These are phyloP conservation scores for Mallateleia sp. DNA, from an alignment of 2,888 invertebrate species.

Conservation along the genomic window DNA sequence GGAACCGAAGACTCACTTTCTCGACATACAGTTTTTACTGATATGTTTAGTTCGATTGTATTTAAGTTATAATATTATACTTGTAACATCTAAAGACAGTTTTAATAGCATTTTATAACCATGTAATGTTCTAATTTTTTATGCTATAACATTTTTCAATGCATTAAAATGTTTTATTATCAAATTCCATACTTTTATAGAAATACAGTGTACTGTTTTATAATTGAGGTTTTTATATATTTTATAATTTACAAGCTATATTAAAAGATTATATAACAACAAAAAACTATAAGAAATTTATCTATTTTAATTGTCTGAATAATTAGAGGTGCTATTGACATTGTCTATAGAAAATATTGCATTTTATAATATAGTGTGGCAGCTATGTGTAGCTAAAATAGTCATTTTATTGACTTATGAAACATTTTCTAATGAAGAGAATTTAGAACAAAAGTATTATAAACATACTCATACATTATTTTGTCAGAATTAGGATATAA, in stretches of 20 bases:
- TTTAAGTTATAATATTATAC: slow-evolving; percentile 11
- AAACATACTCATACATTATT: slow-evolving; percentile 31
- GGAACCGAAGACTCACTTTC: slow-evolving; percentile 3
- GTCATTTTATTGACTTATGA: slow-evolving; percentile 20
- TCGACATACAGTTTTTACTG: slow-evolving; percentile 16
- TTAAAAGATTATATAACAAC: background rate
- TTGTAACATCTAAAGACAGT: slow-evolving; percentile 5
- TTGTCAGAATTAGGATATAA: background rate
- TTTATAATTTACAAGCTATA: too few species aligned
- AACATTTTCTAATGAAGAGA: slow-evolving; percentile 12
- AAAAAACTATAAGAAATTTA: too few species aligned
- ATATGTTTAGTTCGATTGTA: slow-evolving; percentile 18
- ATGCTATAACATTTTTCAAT: too few species aligned
- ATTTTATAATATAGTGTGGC: slow-evolving; percentile 22
- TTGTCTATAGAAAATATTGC: slow-evolving; percentile 22
- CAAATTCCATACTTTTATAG: too few species aligned
- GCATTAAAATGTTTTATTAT: too few species aligned
- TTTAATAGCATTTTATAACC: background rate
- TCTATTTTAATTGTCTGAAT: too few species aligned
- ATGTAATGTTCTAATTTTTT: too few species aligned
- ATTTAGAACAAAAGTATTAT: slow-evolving; percentile 44
- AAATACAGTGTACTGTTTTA: too few species aligned
- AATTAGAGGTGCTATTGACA: background rate
- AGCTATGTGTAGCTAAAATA: slow-evolving; percentile 22
- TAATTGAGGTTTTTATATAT: too few species aligned